Conservation (phyloP, 2,888 invertebrate genomes). For the Diaperis boleti region DNA sequence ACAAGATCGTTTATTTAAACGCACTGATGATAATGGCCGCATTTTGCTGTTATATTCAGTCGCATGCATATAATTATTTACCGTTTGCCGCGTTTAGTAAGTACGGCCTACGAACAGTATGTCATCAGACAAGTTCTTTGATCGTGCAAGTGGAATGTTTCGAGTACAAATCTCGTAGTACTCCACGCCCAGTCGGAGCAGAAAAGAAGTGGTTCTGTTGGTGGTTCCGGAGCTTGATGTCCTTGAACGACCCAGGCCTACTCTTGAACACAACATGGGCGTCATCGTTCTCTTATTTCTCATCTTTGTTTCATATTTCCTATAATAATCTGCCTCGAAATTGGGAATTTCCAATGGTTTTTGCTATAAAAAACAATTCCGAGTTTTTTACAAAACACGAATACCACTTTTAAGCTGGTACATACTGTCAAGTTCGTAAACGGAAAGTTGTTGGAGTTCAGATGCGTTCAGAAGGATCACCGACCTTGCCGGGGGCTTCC, state of each 20-base stretch:
- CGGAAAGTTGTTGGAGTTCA: conserved; percentile 51
- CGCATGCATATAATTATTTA: neutral
- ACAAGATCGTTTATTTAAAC: too few species aligned
- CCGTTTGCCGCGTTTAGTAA: neutral
- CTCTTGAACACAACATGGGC: conserved; percentile 45
- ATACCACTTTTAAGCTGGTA: conserved; percentile 4
- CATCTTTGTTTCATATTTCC: neutral
- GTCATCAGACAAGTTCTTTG: conserved; percentile 48
- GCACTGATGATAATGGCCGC: too few species aligned
- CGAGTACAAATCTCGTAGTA: conserved; percentile 49
- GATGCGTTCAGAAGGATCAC: conserved; percentile 51
- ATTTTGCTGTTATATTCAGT: too few species aligned
- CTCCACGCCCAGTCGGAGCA: conserved; percentile 44
- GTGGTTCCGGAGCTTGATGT: conserved; percentile 61
- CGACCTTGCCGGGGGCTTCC: conserved; percentile 50
- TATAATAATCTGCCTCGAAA: neutral
- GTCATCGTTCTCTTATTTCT: conserved; percentile 11
- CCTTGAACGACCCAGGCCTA: conserved; percentile 63
- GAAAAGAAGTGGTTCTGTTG: conserved; percentile 48
- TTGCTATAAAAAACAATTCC: neutral
- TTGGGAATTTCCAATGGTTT: neutral
- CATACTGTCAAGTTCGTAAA: conserved; percentile 31
- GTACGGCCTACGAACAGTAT: too few species aligned
- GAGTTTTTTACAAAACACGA: neutral
- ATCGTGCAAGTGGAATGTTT: conserved; percentile 49